A percentile compares a stretch with the other conserved stretches of the same genome.
These are phyloP conservation scores for Gobio occitaniae DNA, from an alignment of 2,797 vertebrate genomes.

Conservation along the genomic window DNA sequence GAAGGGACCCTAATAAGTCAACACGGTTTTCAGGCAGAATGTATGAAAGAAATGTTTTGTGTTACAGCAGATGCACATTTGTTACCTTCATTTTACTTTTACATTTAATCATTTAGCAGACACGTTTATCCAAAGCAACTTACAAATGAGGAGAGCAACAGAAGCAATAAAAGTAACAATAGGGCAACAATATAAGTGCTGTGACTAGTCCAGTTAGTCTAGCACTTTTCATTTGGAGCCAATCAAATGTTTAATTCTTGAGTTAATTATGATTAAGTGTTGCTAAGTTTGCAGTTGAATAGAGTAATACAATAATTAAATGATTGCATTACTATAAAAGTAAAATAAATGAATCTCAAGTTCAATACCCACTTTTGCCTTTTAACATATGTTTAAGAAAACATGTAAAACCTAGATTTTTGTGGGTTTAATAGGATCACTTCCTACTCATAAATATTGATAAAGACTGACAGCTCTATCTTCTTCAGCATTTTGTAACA, in stretches of 20 bases:
- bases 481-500: not conserved
- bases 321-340: not conserved
- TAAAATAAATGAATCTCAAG: not conserved
- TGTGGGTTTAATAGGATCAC: not conserved
- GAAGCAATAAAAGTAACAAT: too few species aligned
- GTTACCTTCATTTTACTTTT: not conserved
- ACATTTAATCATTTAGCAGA: too few species aligned
- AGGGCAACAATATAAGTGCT: too few species aligned
- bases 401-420: not conserved
- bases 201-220: too few species aligned
- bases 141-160: too few species aligned
- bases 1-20: not conserved
- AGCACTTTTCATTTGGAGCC: not conserved
- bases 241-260: not conserved
- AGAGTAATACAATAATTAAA: too few species aligned
- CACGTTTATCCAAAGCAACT: too few species aligned
- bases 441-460: not conserved
- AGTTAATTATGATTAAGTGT: not conserved
- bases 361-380: not conserved
- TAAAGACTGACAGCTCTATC: not conserved
- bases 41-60: not conserved
- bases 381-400: not conserved
- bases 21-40: not conserved
- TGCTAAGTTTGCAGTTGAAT: not conserved
- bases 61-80: not conserved